Conservation (phyloP, 2,113 vertebrate genomes). For the Boleophthalmus pectinirostris region DNA sequence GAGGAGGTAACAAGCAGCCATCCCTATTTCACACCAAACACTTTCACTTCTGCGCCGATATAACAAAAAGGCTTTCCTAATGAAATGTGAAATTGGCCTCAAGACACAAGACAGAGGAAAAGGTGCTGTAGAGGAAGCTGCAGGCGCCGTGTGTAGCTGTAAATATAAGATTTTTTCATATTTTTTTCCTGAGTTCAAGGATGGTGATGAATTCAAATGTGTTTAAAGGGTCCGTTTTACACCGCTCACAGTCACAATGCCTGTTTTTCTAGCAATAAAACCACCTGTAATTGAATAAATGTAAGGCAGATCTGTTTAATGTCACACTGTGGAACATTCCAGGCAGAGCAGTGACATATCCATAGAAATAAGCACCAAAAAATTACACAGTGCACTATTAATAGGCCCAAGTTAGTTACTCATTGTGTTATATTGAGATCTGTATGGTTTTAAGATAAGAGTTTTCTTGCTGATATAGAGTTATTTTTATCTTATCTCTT, state of each 20-base stretch:
- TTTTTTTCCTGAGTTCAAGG: background rate
- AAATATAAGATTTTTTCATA: background rate
- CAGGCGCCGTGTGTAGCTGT: background rate
- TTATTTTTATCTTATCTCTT: background rate
- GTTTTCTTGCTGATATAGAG: background rate
- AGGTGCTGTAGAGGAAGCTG: background rate
- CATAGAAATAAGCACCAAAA: too few species aligned
- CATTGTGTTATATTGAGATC: background rate
- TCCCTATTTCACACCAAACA: slow-evolving; percentile 7
- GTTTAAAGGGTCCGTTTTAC: too few species aligned
- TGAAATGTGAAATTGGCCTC: slow-evolving; percentile 11
- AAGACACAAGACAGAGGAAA: background rate
- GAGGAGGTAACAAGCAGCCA: slow-evolving; percentile 6
- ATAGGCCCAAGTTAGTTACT: background rate
- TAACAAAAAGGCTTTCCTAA: slow-evolving; percentile 11
- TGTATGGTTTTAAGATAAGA: background rate
- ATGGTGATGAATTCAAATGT: too few species aligned
- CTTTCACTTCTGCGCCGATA: background rate
- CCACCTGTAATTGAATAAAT: too few species aligned
- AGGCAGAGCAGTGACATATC: background rate
- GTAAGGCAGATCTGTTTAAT: too few species aligned
- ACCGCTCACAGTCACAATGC: too few species aligned
- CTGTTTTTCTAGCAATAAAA: too few species aligned
- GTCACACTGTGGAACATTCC: too few species aligned
- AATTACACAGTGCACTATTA: background rate